Base-by-base conservation (phyloP, 2,797 vertebrate species). In the Gymnodraco acuticeps region DNA sequence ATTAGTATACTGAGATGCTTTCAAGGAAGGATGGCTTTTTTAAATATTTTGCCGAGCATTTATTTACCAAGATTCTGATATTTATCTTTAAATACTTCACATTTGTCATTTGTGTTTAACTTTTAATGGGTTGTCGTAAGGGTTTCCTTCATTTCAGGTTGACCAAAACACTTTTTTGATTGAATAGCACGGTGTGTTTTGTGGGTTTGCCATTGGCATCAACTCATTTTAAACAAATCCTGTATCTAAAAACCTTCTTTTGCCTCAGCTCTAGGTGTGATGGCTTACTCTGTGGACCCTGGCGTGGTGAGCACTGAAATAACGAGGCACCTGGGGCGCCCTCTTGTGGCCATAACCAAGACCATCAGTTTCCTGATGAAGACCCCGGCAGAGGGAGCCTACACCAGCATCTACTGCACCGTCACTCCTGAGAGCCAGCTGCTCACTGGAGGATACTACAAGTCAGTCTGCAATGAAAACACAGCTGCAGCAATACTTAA, bases 311-410 rank as follows among this genome's bases (percentile, higher is more conserved):
- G 91, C 72, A 94, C 93, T 13, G 88, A 91, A 1, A 86, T 94
- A 52, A 59, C 71, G 14, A 85, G 92, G 47, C 85, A 95, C 61
- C 5, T 94, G 11, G 59, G 61, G 41, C 82, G 59, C 45, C 83
- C 89, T 62, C 13, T 94, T 23, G 71, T 80, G 84, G 64, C 48
- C 19, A 0, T 93, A 2, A 1, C 65, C 6, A 92, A 78, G 74
- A 62, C n/a, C 3, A 80, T 92, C 52, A 19, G 71, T 23, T 86
- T 75, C 33, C 6, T 94, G 66, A 0, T 92, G 13, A 94, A 79
- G 75, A 94, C 87, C 1, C 87, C 95, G 2, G 92, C 87, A 73
- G 93, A 94, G 68, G 95, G 95, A 48, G 94, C 94, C 20, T 78
- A 78, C 68, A 94, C 93, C 78, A 90, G 38, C 45, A 58, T 93